These are phyloP conservation scores for Eulithis testata DNA, from an alignment of 2,888 invertebrate genomes.

Conservation along the genomic window DNA sequence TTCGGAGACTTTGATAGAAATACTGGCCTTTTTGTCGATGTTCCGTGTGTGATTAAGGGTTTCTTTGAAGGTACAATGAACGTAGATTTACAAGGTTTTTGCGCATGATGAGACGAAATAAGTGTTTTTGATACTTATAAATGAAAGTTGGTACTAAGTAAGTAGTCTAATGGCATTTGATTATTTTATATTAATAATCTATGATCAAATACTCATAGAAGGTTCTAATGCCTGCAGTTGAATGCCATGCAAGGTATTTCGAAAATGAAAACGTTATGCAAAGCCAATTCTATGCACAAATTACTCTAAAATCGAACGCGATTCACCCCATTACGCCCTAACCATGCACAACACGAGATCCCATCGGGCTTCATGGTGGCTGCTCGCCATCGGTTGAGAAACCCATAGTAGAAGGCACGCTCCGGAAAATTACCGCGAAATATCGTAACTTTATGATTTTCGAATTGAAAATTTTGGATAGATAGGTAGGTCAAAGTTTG, in stretches of 20 bases:
- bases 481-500: too few relatives aligned
- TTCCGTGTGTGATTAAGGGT: slow-evolving; percentile 13
- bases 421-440: slow-evolving; percentile 56
- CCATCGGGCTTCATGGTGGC: slow-evolving; percentile 45
- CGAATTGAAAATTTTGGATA: slow-evolving; percentile 29
- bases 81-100: slow-evolving; percentile 2
- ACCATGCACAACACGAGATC: slow-evolving; percentile 34
- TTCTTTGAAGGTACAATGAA: slow-evolving; percentile 24
- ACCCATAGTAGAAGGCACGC: slow-evolving; percentile 45
- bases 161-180: too few relatives aligned
- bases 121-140: too few relatives aligned
- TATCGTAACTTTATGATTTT: slow-evolving; percentile 50
- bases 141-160: too few relatives aligned
- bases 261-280: slow-evolving; percentile 20
- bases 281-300: slow-evolving; percentile 7
- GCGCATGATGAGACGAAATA: not conserved
- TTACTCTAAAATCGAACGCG: slow-evolving; percentile 30
- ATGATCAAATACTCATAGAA: too few relatives aligned
- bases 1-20: slow-evolving; percentile 27
- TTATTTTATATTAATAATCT: too few relatives aligned
- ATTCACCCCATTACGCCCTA: slow-evolving; percentile 38
- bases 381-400: slow-evolving; percentile 42
- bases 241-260: not conserved
- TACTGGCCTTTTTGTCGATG: slow-evolving; percentile 27
- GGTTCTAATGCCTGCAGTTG: too few relatives aligned